Percentiles rank a stretch among this genome's conserved stretches.
phyloP scores from a whole-genome alignment of 2,888 invertebrate species.

The Himalopsyche tibetana region DNA sequence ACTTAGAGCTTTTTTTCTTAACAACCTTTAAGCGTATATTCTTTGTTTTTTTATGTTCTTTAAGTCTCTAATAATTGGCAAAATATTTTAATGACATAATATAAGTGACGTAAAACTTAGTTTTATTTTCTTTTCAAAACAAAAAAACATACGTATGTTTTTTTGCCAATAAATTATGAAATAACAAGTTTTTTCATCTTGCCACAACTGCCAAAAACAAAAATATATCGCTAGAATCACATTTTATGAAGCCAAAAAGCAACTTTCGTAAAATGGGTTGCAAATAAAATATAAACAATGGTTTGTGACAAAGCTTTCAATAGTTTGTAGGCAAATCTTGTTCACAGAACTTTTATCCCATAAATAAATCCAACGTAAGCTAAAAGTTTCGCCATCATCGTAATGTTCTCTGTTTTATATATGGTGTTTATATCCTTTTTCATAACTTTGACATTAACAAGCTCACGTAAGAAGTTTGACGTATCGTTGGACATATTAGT shows the following conservation, averaged over 20 bases:
- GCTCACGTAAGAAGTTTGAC: slow-evolving; percentile 26
- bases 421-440: slow-evolving; percentile 36
- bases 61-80: no score
- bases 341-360: slow-evolving; percentile 39
- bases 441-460: slow-evolving; percentile 34
- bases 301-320: slow-evolving; percentile 32
- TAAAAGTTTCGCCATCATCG: slow-evolving; percentile 48
- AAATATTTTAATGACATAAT: no score
- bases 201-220: not conserved
- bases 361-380: slow-evolving; percentile 47
- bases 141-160: no score
- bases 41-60: no score
- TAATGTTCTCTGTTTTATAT: slow-evolving; percentile 36
- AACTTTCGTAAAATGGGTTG: not conserved
- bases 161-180: not conserved
- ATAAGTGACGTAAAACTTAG: no score
- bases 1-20: no score
- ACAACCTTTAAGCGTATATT: no score
- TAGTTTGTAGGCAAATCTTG: slow-evolving; percentile 15
- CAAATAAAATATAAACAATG: slow-evolving; percentile 36
- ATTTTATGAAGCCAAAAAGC: slow-evolving; percentile 1
- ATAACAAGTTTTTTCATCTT: not conserved
- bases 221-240: not conserved
- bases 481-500: not conserved
- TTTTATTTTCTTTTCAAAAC: no score